Evolutionary conservation across 2,888 invertebrate species (phyloP).

Genomic region (Gasteruption jaculator): DNA sequence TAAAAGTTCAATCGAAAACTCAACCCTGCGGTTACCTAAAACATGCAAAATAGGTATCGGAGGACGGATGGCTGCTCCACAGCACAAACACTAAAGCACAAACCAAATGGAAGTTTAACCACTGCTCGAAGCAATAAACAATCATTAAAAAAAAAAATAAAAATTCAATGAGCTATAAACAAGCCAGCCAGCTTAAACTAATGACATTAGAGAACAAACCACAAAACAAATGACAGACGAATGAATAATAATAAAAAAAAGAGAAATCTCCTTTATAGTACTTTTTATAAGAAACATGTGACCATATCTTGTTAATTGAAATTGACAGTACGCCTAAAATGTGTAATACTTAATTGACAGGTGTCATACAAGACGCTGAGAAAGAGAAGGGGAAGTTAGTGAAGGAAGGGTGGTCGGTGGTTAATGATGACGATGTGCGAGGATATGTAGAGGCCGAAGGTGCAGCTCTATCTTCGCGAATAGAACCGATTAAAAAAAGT

Average conservation of each 20-base stretch:
- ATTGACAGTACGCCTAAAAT: constrained; percentile 49
- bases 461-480: too few relatives aligned
- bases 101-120: constrained; percentile 48
- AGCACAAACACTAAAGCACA: constrained; percentile 48
- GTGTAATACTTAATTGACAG: constrained; percentile 52
- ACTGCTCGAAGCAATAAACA: too few relatives aligned
- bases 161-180: constrained; percentile 42
- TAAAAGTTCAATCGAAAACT: too few relatives aligned
- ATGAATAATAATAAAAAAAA: constrained; percentile 24
- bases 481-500: too few relatives aligned
- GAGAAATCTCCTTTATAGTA: constrained; percentile 7
- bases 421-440: constrained; percentile 48
- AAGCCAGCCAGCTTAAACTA: constrained; percentile 50
- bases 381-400: constrained; percentile 52
- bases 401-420: constrained; percentile 52
- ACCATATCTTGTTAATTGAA: constrained; percentile 23
- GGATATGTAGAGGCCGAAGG: constrained; percentile 45
- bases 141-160: too few relatives aligned
- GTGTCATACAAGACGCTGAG: constrained; percentile 51
- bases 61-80: constrained; percentile 47
- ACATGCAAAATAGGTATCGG: not conserved
- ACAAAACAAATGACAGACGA: too few relatives aligned
- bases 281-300: constrained; percentile 24
- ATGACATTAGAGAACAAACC: constrained; percentile 39
- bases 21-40: too few relatives aligned